These are phyloP conservation scores for Plutomurus gul DNA, from an alignment of 1,140 invertebrate species.

Conservation along the genomic window DNA sequence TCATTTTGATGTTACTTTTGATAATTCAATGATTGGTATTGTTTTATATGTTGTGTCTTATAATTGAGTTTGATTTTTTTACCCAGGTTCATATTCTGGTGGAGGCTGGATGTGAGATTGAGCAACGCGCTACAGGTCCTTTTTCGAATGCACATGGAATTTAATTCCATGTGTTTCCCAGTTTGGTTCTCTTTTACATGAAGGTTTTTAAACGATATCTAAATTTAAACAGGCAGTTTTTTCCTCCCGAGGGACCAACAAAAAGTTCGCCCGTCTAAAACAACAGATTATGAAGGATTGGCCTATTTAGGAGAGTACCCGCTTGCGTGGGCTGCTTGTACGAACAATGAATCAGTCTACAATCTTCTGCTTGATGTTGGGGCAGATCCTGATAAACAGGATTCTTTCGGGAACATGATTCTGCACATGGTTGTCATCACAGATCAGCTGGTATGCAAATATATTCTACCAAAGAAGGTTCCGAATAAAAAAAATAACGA, in stretches of 20 bases:
- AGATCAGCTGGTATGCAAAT: constrained; percentile 77
- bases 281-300: constrained; percentile 92
- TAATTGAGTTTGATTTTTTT: too few relatives aligned
- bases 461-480: not conserved
- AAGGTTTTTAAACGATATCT: not conserved
- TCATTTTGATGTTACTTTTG: too few relatives aligned
- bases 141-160: constrained; percentile 51
- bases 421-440: constrained; percentile 98
- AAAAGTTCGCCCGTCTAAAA: constrained; percentile 68
- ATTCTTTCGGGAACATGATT: constrained; percentile 93
- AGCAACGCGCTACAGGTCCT: constrained; percentile 85
- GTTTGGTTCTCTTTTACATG: not conserved
- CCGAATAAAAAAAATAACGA: not conserved
- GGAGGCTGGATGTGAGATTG: constrained; percentile 85
- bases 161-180: not conserved
- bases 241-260: constrained; percentile 92
- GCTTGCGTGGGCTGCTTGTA: constrained; percentile 94
- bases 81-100: constrained; percentile 91
- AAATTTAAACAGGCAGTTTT: constrained; percentile 70
- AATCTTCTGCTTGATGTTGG: constrained; percentile 86
- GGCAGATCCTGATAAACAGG: constrained; percentile 89
- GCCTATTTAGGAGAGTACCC: constrained; percentile 96
- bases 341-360: constrained; percentile 96
- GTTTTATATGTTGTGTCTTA: too few relatives aligned
- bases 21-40: too few relatives aligned